Conservation (phyloP, 2,113 vertebrate genomes). For the Brachirus orientalis region DNA sequence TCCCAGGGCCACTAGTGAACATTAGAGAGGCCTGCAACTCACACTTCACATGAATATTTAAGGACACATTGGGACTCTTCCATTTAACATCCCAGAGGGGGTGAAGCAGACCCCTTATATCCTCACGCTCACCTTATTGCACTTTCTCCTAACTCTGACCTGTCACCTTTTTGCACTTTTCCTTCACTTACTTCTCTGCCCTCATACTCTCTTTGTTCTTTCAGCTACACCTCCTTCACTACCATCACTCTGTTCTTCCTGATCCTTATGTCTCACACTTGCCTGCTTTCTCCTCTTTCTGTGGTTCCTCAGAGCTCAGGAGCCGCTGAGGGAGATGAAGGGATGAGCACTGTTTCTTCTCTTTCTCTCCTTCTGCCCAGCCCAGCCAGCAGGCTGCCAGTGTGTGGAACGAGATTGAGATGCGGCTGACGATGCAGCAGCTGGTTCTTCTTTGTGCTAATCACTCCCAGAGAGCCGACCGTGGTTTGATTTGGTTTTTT, state of each 20-base stretch:
- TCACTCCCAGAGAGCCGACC: slow-evolving; percentile 79
- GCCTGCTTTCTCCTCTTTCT: slow-evolving; percentile 34
- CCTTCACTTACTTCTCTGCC: not conserved
- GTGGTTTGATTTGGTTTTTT: slow-evolving; percentile 81
- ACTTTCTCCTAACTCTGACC: slow-evolving; percentile 49
- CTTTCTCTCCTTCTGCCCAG: slow-evolving; percentile 11
- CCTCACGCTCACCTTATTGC: slow-evolving; percentile 26
- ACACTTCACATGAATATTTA: slow-evolving; percentile 80
- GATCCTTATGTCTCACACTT: too few species aligned
- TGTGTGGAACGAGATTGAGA: slow-evolving; percentile 66
- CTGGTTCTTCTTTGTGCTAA: slow-evolving; percentile 83
- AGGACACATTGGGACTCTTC: slow-evolving; percentile 75
- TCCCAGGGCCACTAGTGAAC: slow-evolving; percentile 74
- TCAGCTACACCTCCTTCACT: slow-evolving; percentile 2
- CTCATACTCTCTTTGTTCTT: slow-evolving; percentile 11
- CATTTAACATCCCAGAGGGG: slow-evolving; percentile 69
- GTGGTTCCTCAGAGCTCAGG: slow-evolving; percentile 42
- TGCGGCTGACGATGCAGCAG: slow-evolving; percentile 70
- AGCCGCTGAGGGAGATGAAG: slow-evolving; percentile 49
- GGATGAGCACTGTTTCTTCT: slow-evolving; percentile 57
- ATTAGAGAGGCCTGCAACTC: slow-evolving; percentile 66
- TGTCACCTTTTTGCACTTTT: slow-evolving; percentile 28
- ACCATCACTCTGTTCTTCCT: slow-evolving; percentile 13
- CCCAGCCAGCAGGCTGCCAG: slow-evolving; percentile 60
- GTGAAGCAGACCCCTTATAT: slow-evolving; percentile 36